Percentiles rank a stretch among this genome's conserved stretches.
phyloP scores from a whole-genome alignment of 2,797 vertebrate species.

The Apogon talboti region DNA sequence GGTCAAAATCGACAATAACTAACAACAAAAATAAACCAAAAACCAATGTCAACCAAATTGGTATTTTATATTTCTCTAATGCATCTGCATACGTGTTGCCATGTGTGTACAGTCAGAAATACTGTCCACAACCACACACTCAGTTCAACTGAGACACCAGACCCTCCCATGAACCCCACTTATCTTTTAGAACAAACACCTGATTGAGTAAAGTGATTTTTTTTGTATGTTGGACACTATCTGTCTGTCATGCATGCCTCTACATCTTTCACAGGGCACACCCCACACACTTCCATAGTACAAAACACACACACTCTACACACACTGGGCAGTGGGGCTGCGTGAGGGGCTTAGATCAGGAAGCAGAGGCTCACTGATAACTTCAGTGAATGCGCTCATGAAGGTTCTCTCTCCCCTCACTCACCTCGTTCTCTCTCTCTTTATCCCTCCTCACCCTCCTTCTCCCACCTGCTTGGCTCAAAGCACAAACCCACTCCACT shows the following conservation, averaged over 20 bases:
- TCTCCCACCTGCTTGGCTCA: constrained; percentile 43
- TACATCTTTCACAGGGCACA: constrained; percentile 9
- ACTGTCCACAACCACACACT: not conserved
- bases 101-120: not conserved
- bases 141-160: constrained; percentile 9
- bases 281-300: constrained; percentile 1
- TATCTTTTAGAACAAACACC: constrained; percentile 12
- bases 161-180: constrained; percentile 9
- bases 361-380: constrained; percentile 49
- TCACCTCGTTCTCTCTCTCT: constrained; percentile 27
- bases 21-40: too few relatives aligned
- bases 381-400: constrained; percentile 34
- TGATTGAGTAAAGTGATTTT: constrained; percentile 19
- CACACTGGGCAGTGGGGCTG: not conserved
- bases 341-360: constrained; percentile 56
- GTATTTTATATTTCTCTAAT: too few relatives aligned
- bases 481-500: not conserved
- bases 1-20: too few relatives aligned
- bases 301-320: constrained; percentile 15
- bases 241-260: constrained; percentile 16
- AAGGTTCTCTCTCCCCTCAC: constrained; percentile 36
- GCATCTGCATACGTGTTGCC: too few relatives aligned
- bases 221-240: constrained; percentile 19
- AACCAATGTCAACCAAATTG: too few relatives aligned
- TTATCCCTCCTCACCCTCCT: constrained; percentile 38